Evolutionary conservation across 2,888 invertebrate species (phyloP).

Genomic region (Gerris lacustris): DNA sequence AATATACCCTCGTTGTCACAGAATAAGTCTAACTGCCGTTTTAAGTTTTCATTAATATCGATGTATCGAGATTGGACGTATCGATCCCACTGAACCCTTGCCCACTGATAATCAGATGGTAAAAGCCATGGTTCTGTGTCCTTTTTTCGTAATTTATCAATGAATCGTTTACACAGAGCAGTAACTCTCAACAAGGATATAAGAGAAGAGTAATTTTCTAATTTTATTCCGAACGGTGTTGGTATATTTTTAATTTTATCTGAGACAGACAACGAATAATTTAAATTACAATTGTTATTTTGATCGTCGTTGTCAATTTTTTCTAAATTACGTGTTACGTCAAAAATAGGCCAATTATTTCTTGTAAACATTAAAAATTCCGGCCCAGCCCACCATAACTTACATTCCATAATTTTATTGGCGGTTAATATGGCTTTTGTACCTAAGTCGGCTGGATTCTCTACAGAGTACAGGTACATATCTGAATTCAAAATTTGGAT

Average conservation of each 20-base stretch:
- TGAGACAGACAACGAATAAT: background rate
- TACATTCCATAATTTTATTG: background rate
- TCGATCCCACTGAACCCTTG: background rate
- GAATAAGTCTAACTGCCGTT: background rate
- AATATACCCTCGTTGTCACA: background rate
- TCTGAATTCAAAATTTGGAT: background rate
- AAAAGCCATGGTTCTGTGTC: background rate
- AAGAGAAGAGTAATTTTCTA: background rate
- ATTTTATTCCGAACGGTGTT: background rate
- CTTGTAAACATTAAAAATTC: background rate
- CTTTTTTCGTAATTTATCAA: background rate
- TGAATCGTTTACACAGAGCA: background rate
- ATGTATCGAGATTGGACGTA: background rate
- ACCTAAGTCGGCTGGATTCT: background rate
- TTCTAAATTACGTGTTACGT: background rate
- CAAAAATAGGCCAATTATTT: no score
- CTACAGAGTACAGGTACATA: background rate
- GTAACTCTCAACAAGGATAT: background rate
- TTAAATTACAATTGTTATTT: background rate
- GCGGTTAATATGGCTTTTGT: background rate
- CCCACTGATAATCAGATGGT: conserved; percentile 2
- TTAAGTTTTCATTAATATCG: conserved; percentile 1
- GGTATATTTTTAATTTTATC: background rate
- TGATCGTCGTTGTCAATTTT: background rate
- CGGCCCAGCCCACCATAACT: background rate